These are phyloP conservation scores for Cecidostiba fungosa DNA, from an alignment of 2,888 invertebrate genomes.

Conservation along the genomic window DNA sequence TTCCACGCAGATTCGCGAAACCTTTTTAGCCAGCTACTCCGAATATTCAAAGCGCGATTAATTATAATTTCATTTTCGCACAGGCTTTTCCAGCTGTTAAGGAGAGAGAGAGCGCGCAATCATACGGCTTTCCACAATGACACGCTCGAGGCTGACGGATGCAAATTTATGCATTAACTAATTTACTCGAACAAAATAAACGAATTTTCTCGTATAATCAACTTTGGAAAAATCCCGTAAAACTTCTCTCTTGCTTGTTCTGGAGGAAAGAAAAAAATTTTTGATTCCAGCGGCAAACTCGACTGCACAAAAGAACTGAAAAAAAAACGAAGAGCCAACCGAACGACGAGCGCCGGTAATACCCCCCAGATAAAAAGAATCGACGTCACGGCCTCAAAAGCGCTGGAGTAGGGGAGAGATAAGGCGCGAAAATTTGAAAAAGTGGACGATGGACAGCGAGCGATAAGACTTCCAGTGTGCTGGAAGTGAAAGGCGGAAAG, in stretches of 20 bases:
- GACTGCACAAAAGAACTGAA: background rate
- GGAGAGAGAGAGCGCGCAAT: background rate
- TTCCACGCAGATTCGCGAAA: background rate
- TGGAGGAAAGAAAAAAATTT: background rate
- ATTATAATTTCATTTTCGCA: background rate
- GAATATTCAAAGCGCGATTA: conserved; percentile 1
- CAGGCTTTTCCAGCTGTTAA: background rate
- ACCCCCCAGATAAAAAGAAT: conserved; percentile 52
- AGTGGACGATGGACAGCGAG: conserved; percentile 41
- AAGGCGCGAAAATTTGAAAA: conserved; percentile 58
- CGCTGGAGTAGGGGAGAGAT: conserved; percentile 32
- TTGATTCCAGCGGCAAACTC: conserved; percentile 1
- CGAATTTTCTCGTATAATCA: background rate
- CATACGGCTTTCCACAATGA: background rate
- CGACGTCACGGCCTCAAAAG: conserved; percentile 47
- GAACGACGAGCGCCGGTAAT: conserved; percentile 13
- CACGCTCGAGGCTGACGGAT: background rate
- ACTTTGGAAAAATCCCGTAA: background rate
- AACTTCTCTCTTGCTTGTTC: background rate
- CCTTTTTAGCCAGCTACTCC: background rate
- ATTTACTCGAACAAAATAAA: background rate
- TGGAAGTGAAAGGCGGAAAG: conserved; percentile 17
- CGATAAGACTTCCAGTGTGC: conserved; percentile 51
- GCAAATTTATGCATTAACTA: conserved; percentile 16
- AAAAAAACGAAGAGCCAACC: conserved; percentile 5